A percentile compares a stretch with the other conserved stretches of the same genome.
These are phyloP conservation scores for Sylvilagus floridanus DNA, from an alignment of 2,797 vertebrate species.

Conservation along the genomic window DNA sequence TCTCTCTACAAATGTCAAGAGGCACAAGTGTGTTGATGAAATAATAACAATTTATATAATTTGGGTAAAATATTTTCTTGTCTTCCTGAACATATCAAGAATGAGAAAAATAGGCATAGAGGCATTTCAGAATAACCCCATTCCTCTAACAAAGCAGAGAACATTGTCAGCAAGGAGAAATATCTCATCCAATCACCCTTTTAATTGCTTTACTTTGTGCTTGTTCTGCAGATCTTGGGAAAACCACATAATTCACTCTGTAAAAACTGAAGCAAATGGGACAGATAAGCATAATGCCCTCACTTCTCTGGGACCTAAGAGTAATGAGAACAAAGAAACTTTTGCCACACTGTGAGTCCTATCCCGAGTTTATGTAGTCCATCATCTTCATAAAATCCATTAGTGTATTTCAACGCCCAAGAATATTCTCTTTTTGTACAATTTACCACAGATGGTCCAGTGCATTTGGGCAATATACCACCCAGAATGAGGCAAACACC, in stretches of 20 bases:
- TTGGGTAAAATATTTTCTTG: conserved; percentile 73
- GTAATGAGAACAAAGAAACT: conserved; percentile 24
- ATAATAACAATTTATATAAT: conserved; percentile 78
- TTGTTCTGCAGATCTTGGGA: conserved; percentile 36
- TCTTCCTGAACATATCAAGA: conserved; percentile 50
- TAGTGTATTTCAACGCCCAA: background rate
- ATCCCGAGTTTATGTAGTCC: background rate
- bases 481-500: background rate
- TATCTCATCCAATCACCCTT: background rate
- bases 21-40: conserved; percentile 77
- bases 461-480: background rate
- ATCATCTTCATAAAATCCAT: background rate
- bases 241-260: conserved; percentile 24
- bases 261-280: conserved; percentile 16
- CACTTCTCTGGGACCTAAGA: background rate
- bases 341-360: background rate
- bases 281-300: background rate
- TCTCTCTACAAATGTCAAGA: conserved; percentile 80
- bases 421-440: background rate
- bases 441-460: background rate
- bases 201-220: conserved; percentile 26
- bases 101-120: background rate
- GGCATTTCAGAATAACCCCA: conserved; percentile 37
- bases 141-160: conserved; percentile 41
- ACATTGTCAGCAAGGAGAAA: background rate